Evolutionary conservation across 2,113 vertebrate genomes (phyloP), one percentile per base, ranked within the genome.

Genomic region (Nyctereutes procyonoides): DNA sequence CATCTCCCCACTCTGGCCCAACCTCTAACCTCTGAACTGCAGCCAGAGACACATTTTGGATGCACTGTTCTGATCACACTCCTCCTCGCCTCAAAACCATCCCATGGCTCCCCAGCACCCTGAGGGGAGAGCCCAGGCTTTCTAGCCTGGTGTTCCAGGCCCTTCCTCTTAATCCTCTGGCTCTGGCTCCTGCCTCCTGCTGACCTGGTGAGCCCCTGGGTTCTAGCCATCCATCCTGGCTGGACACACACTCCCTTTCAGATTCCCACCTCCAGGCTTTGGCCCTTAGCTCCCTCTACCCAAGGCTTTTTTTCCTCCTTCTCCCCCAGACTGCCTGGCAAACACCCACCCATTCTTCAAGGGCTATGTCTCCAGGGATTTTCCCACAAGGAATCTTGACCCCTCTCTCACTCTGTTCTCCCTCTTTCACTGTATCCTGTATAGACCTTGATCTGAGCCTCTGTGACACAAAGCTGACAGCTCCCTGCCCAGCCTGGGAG

Each of bases 201-300:
- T 14, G 11, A 2, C 22, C 14, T 67, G 1, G 14, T 0, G 60
- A 24, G 55, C 11, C 3, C 26, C 17, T 3, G 0, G 2, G 8
- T 5, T 77, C 43, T 0, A 20, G 73, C 48, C 8, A 6, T 16
- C n/a, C 9, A 0, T 8, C 43, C 43, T 77, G 43, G 6, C 43
- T n/a, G 32, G 13, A 38, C 71, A 32, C n/a, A 17, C 67, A 63
- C 15, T 53, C 30, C 20, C 0, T 32, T 26, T 26, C 0, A 32
- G 56, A 16, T 38, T 87, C 28, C 87, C 0, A 2, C 11, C 56
- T 20, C 43, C 30, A 16, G 19, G 28, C n/a, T 62, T 69, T 4
- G 30, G 12, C 30, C 28, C 1, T 80, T 28, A 53, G 14, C 43
- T 88, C 55, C 2, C 5, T 53, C 51, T n/a, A 30, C 55, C 53